A percentile compares a stretch with the other conserved stretches of the same genome.
These are phyloP conservation scores for Drosophila pandora DNA, from an alignment of 1,140 invertebrate genomes.

Conservation along the genomic window DNA sequence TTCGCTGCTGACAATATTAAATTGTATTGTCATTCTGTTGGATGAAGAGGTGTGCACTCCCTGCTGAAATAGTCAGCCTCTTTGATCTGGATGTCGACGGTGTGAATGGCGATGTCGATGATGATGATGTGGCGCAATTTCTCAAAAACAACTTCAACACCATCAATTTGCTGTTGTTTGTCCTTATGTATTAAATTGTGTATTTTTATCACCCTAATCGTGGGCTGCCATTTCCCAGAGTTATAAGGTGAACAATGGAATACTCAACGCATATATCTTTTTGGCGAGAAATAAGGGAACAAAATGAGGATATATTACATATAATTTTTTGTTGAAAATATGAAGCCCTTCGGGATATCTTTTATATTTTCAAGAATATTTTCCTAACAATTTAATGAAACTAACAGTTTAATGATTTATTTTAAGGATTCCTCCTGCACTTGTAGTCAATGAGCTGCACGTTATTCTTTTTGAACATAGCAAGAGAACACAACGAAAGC, in stretches of 20 bases:
- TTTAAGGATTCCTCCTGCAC: not conserved
- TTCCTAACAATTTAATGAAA: no score
- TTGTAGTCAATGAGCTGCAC: not conserved
- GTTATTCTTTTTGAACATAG: not conserved
- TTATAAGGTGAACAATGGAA: conserved; percentile 26
- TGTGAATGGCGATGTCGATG: conserved; percentile 6
- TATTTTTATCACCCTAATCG: conserved; percentile 10
- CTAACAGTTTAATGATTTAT: no score
- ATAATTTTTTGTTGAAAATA: no score
- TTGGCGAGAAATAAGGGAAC: not conserved
- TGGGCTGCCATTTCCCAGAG: conserved; percentile 45
- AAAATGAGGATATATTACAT: no score
- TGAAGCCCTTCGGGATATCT: conserved; percentile 1
- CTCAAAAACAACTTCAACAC: conserved; percentile 71
- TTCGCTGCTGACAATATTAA: conserved; percentile 57
- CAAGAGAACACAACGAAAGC: not conserved
- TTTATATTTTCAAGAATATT: not conserved
- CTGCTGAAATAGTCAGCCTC: conserved; percentile 58
- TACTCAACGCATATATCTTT: conserved; percentile 14
- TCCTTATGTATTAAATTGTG: conserved; percentile 16
- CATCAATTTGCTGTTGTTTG: conserved; percentile 67
- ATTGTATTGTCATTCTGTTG: conserved; percentile 69
- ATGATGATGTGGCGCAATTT: conserved; percentile 67
- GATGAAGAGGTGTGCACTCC: conserved; percentile 15
- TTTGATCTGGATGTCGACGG: conserved; percentile 69